Percentiles rank a stretch among this genome's conserved stretches.
phyloP scores from a whole-genome alignment of 2,113 vertebrate species.

The Hyperopisus bebe region DNA sequence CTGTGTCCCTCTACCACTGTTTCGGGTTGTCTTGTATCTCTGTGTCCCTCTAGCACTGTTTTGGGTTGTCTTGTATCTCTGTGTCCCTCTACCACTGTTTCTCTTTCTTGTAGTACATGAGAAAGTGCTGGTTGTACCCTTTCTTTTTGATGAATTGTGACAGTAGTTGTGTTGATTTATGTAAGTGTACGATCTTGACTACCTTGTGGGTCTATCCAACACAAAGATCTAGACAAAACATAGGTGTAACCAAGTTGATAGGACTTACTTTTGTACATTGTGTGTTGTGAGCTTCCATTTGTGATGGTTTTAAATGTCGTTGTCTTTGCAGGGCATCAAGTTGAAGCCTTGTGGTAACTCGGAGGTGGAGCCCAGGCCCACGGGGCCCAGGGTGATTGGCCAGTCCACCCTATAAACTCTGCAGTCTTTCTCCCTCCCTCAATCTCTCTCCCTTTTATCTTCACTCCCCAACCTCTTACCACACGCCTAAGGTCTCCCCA shows the following conservation, averaged over 20 bases:
- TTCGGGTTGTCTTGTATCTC: neutral
- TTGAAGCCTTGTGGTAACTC: conserved; percentile 31
- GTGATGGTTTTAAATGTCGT: neutral
- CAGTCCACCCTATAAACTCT: conserved; percentile 40
- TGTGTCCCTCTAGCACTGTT: neutral
- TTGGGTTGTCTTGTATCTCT: neutral
- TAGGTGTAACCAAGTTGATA: neutral
- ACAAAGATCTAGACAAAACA: neutral
- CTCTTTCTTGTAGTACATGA: neutral
- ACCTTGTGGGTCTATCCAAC: neutral
- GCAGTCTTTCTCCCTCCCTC: conserved; percentile 17
- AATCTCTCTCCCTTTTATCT: conserved; percentile 14
- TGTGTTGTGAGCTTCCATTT: neutral
- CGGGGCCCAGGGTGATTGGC: conserved; percentile 30
- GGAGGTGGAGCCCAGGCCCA: conserved; percentile 19
- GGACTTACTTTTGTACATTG: neutral
- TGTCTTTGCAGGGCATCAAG: conserved; percentile 35
- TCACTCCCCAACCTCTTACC: neutral
- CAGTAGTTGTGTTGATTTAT: neutral
- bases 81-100: neutral
- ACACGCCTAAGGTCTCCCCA: conserved; percentile 26
- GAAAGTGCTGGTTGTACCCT: neutral
- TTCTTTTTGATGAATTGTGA: neutral
- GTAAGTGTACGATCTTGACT: neutral
- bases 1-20: neutral